Evolutionary conservation across 2,888 invertebrate species (phyloP), one percentile per base, ranked within the genome.

Genomic region (Embidobia sp.): DNA sequence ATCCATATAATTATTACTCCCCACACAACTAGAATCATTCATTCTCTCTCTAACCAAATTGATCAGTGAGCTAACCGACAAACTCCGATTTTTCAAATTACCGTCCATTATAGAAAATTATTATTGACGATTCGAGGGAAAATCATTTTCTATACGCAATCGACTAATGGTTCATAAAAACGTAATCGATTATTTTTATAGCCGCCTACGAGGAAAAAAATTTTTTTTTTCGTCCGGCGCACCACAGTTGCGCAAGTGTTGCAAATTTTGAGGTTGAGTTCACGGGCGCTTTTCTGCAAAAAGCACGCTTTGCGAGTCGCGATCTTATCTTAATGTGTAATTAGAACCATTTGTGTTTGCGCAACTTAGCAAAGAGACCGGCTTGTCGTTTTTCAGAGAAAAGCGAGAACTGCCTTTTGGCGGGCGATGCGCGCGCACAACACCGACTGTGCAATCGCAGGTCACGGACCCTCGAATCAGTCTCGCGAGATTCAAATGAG

Each of bases 311-410:
- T n/a, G 31, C 19, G 15, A 42, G 19, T 19, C 5, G 18, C 2
- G 48, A 48, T 57, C 29, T 42, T 57, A 55, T 55, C 55, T 10
- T 13, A n/a, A 55, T 10, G 16, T 18, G 55, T 55, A 40, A 57
- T n/a, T n/a, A n/a, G n/a, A n/a, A n/a, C n/a, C n/a, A n/a, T n/a
- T n/a, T n/a, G n/a, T n/a, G n/a, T n/a, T n/a, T n/a, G n/a, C n/a
- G n/a, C n/a, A n/a, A n/a, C n/a, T n/a, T n/a, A n/a, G n/a, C n/a
- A n/a, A n/a, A n/a, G n/a, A n/a, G n/a, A n/a, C n/a, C n/a, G n/a
- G n/a, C n/a, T n/a, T n/a, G n/a, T n/a, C n/a, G n/a, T n/a, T n/a
- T n/a, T n/a, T n/a, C n/a, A n/a, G n/a, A n/a, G n/a, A n/a, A n/a
- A n/a, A n/a, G 29, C 29, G 29, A 6, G 29, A 4, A n/a, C 29